Conservation (phyloP, 2,888 invertebrate genomes). For the Macaria liturata region DNA sequence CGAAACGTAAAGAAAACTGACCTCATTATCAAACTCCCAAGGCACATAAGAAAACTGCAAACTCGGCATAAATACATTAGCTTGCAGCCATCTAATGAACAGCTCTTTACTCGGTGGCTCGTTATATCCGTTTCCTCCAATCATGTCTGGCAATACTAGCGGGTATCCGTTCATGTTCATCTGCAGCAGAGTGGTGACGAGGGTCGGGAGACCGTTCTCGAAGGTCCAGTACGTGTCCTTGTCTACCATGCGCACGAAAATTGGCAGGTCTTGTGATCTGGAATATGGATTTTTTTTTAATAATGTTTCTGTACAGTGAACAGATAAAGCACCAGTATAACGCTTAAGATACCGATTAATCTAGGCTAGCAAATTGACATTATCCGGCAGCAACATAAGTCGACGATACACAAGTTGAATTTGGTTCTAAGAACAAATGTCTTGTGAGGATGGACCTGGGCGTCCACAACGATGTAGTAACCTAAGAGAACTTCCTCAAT, state of each 20-base stretch:
- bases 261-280: conserved; percentile 86
- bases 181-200: conserved; percentile 88
- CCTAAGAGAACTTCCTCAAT: no score
- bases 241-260: conserved; percentile 90
- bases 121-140: conserved; percentile 84
- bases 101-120: conserved; percentile 82
- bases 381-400: no score
- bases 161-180: conserved; percentile 86
- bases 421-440: no score
- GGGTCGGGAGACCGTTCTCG: conserved; percentile 87
- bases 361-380: no score
- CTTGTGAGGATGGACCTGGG: no score
- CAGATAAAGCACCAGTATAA: no score
- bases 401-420: no score
- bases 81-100: conserved; percentile 90
- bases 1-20: conserved; percentile 25
- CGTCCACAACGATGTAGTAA: no score
- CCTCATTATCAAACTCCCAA: conserved; percentile 88
- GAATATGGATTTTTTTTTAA: no score
- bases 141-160: conserved; percentile 91
- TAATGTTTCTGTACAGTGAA: no score
- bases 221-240: conserved; percentile 87
- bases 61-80: conserved; percentile 89
- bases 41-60: conserved; percentile 91
- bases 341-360: no score